phyloP scores from a whole-genome alignment of 2,113 vertebrate species.

The Globicephala melas region DNA sequence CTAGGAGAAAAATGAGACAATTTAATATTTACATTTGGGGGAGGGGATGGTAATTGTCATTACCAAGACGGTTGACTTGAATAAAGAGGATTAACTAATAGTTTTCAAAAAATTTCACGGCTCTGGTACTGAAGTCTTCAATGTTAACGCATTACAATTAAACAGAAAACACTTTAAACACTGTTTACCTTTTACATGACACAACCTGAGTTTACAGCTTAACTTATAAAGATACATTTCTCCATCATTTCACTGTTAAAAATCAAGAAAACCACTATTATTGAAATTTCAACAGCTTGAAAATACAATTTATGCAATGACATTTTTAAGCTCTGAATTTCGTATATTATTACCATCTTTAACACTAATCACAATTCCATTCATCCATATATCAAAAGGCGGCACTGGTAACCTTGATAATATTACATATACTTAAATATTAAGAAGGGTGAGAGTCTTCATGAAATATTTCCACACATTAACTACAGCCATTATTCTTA shows the following conservation, averaged over 20 bases:
- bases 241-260: conserved; percentile 21
- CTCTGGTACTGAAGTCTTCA: conserved; percentile 28
- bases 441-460: background rate
- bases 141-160: background rate
- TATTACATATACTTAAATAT: background rate
- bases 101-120: background rate
- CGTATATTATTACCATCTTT: conserved; percentile 9
- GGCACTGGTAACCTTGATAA: background rate
- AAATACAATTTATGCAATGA: conserved; percentile 42
- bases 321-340: conserved; percentile 27
- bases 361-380: conserved; percentile 17
- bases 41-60: background rate
- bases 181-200: background rate
- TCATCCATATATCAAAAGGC: conserved; percentile 11
- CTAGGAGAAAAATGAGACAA: conserved; percentile 21
- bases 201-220: background rate
- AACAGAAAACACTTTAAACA: conserved; percentile 35
- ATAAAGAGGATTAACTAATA: background rate
- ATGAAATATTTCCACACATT: background rate
- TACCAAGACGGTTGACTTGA: background rate
- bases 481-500: background rate
- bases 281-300: conserved; percentile 28
- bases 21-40: conserved; percentile 23
- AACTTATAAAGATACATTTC: conserved; percentile 22
- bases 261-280: conserved; percentile 20